These are phyloP conservation scores for Campodea augens DNA, from an alignment of 1,140 invertebrate species.

Conservation along the genomic window DNA sequence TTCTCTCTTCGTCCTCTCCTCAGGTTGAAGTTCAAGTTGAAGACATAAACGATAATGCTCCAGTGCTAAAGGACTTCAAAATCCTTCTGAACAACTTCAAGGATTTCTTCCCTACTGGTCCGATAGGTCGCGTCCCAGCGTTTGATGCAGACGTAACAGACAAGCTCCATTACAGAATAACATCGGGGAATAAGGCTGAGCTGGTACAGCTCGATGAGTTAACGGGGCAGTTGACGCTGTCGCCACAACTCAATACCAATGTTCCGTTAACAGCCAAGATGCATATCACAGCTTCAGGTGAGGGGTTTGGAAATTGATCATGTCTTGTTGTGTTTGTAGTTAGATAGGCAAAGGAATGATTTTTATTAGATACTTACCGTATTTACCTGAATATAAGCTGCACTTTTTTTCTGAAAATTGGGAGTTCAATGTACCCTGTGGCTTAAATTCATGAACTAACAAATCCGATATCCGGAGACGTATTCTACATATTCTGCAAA, in stretches of 20 bases:
- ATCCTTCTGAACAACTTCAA: slow-evolving; percentile 78
- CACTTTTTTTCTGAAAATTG: too few species aligned
- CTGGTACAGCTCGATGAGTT: slow-evolving; percentile 64
- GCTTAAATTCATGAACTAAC: too few species aligned
- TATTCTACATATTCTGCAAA: too few species aligned
- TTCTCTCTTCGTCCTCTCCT: too few species aligned
- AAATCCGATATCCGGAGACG: too few species aligned
- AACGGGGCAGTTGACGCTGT: slow-evolving; percentile 66
- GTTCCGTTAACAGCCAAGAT: slow-evolving; percentile 83
- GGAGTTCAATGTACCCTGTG: too few species aligned
- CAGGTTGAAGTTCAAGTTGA: slow-evolving; percentile 77
- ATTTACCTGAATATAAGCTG: too few species aligned
- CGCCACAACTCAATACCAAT: slow-evolving; percentile 86
- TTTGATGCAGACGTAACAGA: slow-evolving; percentile 79
- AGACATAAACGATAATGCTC: slow-evolving; percentile 86
- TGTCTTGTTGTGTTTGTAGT: too few species aligned
- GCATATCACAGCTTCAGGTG: slow-evolving; percentile 79
- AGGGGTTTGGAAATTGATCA: too few species aligned
- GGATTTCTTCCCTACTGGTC: slow-evolving; percentile 72
- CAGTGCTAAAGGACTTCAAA: slow-evolving; percentile 71
- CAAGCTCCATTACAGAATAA: slow-evolving; percentile 48
- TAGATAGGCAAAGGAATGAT: too few species aligned
- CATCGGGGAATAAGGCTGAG: slow-evolving; percentile 84
- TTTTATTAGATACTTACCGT: too few species aligned
- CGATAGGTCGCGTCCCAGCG: slow-evolving; percentile 79